Base-by-base conservation (phyloP, 2,797 vertebrate genomes). In the Peromyscus melanophrys region DNA sequence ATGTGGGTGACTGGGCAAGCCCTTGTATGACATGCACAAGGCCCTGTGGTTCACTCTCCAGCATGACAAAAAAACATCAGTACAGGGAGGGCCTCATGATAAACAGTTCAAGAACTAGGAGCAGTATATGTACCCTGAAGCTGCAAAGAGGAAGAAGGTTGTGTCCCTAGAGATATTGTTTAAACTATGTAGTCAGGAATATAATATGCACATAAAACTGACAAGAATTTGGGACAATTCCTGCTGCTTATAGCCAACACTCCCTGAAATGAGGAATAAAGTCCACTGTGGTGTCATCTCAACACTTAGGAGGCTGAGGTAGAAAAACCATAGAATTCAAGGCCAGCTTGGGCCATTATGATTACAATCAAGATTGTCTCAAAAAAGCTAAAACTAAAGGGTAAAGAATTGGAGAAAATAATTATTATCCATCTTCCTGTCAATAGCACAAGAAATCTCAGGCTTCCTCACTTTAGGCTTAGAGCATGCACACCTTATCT, bases 21-120 rank as follows among this genome's bases (percentile, higher is more conserved):
- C 34, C 16, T 84, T 84, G 40, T 8, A 31, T 34, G 59, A 10
- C 61, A 63, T 84, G 59, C 14, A 46, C 59, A 84, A 46, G 59
- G 81, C 59, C 37, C 37, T 10, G 16, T 14, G 14, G 37, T 63
- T 83, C 81, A 61, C 59, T 63, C 40, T 84, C 59, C 4, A 84
- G 16, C 40, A 85, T 10, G 40, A 84, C 14, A 31, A 67, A 49
- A 49, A 8, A 55, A 90, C 43, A 93, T 23, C 55, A 90, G 67
- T 83, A 80, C 27, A 63, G 49, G 55, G 25, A 67, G 40, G 52
- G 31, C 34, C 84, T 80, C n/a, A 2, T 76, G 89, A 69, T 67
- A 82, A 93, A 91, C 40, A 80, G 73, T 93, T 91, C 78, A 80
- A 84, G 52, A 93, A 95, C 87, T 93, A 95, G 75, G 96, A 95